A percentile compares a stretch with the other conserved stretches of the same genome.
Conservation (phyloP, 2,888 invertebrate genomes). For the Drosophila eohydei region DNA sequence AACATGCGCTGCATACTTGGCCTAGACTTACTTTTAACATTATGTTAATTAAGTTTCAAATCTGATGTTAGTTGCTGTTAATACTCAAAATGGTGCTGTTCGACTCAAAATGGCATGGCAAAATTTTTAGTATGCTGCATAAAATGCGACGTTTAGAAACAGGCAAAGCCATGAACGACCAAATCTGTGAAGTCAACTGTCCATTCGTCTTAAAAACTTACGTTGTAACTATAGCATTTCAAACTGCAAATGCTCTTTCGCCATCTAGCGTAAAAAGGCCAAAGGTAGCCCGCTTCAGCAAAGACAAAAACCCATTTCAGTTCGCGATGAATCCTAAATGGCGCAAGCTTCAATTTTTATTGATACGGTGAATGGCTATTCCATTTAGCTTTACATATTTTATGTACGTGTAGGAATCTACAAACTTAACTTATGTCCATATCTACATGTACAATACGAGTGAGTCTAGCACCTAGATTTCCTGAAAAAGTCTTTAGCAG, state of each 20-base stretch:
- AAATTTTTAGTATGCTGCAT: neutral
- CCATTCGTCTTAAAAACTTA: too few relatives aligned
- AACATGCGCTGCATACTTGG: neutral
- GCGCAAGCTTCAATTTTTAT: neutral
- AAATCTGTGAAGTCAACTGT: too few relatives aligned
- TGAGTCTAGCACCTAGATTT: neutral
- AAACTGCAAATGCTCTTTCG: neutral
- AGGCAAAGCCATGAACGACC: too few relatives aligned
- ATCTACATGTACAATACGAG: neutral
- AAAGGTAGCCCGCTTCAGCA: neutral
- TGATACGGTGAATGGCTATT: too few relatives aligned
- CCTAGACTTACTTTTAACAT: neutral
- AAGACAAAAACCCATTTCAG: neutral
- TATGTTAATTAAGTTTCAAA: neutral
- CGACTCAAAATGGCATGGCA: neutral
- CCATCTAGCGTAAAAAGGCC: neutral
- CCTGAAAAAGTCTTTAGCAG: neutral
- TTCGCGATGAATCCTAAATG: neutral
- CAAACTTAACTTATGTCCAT: neutral
- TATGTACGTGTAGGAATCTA: neutral
- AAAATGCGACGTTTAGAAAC: too few relatives aligned
- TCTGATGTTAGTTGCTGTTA: neutral
- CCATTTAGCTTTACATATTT: neutral
- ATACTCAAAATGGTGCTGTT: conserved; percentile 11
- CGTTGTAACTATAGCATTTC: too few relatives aligned